Conservation (phyloP, 2,888 invertebrate genomes). For the Pristionchus arcanus region DNA sequence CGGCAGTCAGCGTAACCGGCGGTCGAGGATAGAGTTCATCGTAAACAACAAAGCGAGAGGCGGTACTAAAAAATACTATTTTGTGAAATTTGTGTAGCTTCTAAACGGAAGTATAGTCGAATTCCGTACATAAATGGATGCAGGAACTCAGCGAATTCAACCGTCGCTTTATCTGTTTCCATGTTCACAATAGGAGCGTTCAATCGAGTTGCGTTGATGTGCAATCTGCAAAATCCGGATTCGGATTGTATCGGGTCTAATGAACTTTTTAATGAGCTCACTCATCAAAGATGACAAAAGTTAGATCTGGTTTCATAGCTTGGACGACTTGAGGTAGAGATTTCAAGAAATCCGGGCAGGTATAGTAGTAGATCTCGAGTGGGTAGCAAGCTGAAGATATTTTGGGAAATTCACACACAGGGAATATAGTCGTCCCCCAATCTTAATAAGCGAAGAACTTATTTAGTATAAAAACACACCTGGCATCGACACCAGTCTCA, state of each 20-base stretch:
- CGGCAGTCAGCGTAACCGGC: background rate
- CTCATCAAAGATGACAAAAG: slow-evolving; percentile 1
- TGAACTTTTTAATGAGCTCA: background rate
- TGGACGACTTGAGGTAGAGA: background rate
- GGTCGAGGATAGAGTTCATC: slow-evolving; percentile 18
- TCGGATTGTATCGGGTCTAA: background rate
- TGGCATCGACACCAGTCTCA: background rate
- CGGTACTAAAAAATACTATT: background rate
- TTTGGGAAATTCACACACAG: background rate
- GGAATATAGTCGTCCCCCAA: no score
- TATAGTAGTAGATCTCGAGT: background rate
- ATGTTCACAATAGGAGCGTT: background rate
- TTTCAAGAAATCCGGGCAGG: background rate
- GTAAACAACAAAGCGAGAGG: background rate
- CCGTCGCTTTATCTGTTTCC: background rate
- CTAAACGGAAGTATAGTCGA: background rate
- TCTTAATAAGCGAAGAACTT: no score
- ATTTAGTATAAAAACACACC: background rate
- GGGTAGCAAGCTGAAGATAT: background rate
- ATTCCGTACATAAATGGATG: background rate
- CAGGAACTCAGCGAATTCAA: background rate
- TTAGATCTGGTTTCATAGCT: slow-evolving; percentile 13
- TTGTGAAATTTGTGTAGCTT: background rate
- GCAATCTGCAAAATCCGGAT: background rate
- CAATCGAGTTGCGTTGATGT: background rate